Conservation (phyloP, 2,888 invertebrate genomes). For the Agonopterix alstromeriana region DNA sequence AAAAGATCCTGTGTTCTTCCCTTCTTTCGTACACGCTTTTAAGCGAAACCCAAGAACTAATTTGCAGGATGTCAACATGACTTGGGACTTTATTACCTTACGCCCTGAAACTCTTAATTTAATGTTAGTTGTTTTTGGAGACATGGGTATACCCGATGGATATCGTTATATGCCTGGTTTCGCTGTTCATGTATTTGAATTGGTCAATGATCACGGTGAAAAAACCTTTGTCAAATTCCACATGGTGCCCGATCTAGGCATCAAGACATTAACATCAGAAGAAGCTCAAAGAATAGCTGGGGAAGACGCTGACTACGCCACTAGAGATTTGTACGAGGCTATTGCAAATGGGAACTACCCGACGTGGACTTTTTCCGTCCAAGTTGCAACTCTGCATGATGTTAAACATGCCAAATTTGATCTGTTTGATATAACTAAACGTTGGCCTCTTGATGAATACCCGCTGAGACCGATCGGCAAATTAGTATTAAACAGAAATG, state of each 20-base stretch:
- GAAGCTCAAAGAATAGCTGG: constrained; percentile 79
- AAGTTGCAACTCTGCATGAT: constrained; percentile 70
- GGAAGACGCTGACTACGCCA: constrained; percentile 87
- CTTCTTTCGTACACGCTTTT: constrained; percentile 67
- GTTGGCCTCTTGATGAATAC: constrained; percentile 85
- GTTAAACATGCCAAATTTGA: constrained; percentile 86
- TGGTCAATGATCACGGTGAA: constrained; percentile 83
- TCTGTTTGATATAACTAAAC: constrained; percentile 93
- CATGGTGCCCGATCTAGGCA: constrained; percentile 90
- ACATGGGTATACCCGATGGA: constrained; percentile 92
- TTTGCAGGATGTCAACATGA: constrained; percentile 23
- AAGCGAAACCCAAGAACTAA: constrained; percentile 74
- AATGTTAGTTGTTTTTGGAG: constrained; percentile 85
- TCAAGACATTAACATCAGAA: constrained; percentile 81
- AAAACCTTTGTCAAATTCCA: constrained; percentile 90
- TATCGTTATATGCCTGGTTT: constrained; percentile 93
- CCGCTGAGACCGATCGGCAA: constrained; percentile 90
- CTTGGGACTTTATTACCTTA: constrained; percentile 71
- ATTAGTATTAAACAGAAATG: constrained; percentile 89
- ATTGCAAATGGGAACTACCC: constrained; percentile 80
- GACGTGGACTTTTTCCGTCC: constrained; percentile 55
- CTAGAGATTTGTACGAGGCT: constrained; percentile 89
- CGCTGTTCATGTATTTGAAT: constrained; percentile 91
- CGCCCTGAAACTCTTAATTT: constrained; percentile 82
- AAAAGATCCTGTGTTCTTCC: constrained; percentile 71